Evolutionary conservation across 1,140 invertebrate genomes (phyloP).

Genomic region (Musca domestica): DNA sequence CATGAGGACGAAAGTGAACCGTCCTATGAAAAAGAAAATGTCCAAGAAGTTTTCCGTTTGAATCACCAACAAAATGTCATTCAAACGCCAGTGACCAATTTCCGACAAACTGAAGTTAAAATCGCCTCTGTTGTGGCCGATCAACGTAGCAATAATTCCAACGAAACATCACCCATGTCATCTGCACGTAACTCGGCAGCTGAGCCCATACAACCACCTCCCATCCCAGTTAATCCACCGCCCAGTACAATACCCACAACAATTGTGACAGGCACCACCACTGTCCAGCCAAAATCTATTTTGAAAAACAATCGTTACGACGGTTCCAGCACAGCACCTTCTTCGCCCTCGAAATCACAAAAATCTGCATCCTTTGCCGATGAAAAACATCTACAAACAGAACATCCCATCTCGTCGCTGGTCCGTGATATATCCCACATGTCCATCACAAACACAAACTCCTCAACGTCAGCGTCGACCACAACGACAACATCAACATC

Average conservation of each 20-base stretch:
- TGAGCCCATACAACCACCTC: not conserved
- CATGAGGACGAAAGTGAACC: conserved; percentile 77
- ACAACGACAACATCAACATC: conserved; percentile 40
- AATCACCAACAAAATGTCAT: conserved; percentile 41
- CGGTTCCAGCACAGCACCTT: conserved; percentile 39
- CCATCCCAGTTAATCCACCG: conserved; percentile 12
- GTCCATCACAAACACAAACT: conserved; percentile 23
- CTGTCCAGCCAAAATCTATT: conserved; percentile 50
- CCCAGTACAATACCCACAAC: conserved; percentile 1
- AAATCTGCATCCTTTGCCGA: conserved; percentile 52
- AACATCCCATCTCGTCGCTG: conserved; percentile 47
- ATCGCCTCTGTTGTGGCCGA: conserved; percentile 40
- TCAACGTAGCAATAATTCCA: conserved; percentile 22
- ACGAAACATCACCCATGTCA: conserved; percentile 20
- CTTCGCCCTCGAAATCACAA: conserved; percentile 52
- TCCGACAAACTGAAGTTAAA: conserved; percentile 51
- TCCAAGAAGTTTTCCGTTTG: conserved; percentile 48
- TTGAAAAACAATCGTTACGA: conserved; percentile 52
- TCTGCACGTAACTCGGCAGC: conserved; percentile 23
- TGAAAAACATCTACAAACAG: conserved; percentile 48
- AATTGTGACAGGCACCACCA: conserved; percentile 25
- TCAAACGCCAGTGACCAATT: conserved; percentile 46
- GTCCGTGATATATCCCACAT: conserved; percentile 45
- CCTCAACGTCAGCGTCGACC: conserved; percentile 9
- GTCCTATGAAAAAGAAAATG: conserved; percentile 53